Conservation (phyloP, 2,113 vertebrate species). For the Corythaeola cristata region DNA sequence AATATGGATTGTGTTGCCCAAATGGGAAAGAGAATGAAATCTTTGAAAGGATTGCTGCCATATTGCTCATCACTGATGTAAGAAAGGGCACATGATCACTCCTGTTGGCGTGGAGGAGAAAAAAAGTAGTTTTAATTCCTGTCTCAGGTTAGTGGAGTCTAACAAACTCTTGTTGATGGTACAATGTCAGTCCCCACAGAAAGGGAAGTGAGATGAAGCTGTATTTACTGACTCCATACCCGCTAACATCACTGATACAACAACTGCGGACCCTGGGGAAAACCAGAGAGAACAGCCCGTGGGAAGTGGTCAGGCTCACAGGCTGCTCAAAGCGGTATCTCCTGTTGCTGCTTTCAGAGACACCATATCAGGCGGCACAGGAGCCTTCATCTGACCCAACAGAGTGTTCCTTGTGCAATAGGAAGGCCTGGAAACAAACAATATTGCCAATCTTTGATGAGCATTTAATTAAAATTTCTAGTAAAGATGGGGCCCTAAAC, state of each 20-base stretch:
- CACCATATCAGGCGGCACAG: neutral
- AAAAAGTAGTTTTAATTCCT: neutral
- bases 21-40: neutral
- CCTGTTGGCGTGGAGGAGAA: neutral
- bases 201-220: neutral
- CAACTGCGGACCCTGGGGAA: neutral
- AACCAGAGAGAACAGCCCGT: neutral
- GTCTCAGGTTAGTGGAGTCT: neutral
- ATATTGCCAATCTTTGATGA: neutral
- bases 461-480: neutral
- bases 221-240: neutral
- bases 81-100: neutral
- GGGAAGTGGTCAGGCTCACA: neutral
- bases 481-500: neutral
- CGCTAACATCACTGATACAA: neutral
- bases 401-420: neutral
- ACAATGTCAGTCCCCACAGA: neutral
- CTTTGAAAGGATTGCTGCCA: neutral
- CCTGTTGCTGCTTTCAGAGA: neutral
- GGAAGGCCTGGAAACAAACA: neutral
- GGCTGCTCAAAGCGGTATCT: neutral
- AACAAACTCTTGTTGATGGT: neutral
- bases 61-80: accelerated
- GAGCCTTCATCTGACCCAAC: neutral
- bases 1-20: accelerated